Evolutionary conservation across 2,113 vertebrate species (phyloP), one percentile per base, ranked within the genome.

Genomic region (Paraplagusia blochii): DNA sequence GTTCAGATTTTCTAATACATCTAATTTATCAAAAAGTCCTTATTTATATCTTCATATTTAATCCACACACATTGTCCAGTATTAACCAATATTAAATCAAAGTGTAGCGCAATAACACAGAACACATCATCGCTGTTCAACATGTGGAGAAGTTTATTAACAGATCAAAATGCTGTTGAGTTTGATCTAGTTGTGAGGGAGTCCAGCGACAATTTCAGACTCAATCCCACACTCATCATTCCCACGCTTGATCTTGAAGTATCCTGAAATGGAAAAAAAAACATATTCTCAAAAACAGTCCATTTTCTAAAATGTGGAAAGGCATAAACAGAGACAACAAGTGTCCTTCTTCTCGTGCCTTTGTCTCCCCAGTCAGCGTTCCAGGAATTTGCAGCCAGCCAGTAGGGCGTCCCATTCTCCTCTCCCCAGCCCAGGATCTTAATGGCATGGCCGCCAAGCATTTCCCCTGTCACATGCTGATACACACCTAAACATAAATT

Each of bases 341-440:
- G 19, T n/a, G 7, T 42, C 22, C 6, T 5, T 57, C 35, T 18
- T n/a, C 39, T 89, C 79, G 1, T 85, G 97, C 95, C 96, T 0
- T 90, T 89, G 51, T 96, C 93, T 7, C 96, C 95, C 96, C 95
- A 97, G 86, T 98, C 96, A 0, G 81, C 88, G 80, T 98, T 98
- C 95, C 95, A 98, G 73, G 95, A 98, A 87, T 98, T 98, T 40
- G 94, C 94, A 0, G 81, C 92, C 79, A 98, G 76, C 95, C 96
- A 98, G 84, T 95, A 98, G 0, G 93, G 93, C 0, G 86, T 92
- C 45, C 69, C 84, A 0, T 92, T 74, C 59, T 98, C 95, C 29
- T 82, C 77, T 0, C 96, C 95, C 95, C 95, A 98, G 77, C 96
- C 95, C 44, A 98, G 88, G 51, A 98, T 69, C 22, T 94, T 92